phyloP scores from a whole-genome alignment of 2,888 invertebrate species.

The Yponomeuta evonymella region DNA sequence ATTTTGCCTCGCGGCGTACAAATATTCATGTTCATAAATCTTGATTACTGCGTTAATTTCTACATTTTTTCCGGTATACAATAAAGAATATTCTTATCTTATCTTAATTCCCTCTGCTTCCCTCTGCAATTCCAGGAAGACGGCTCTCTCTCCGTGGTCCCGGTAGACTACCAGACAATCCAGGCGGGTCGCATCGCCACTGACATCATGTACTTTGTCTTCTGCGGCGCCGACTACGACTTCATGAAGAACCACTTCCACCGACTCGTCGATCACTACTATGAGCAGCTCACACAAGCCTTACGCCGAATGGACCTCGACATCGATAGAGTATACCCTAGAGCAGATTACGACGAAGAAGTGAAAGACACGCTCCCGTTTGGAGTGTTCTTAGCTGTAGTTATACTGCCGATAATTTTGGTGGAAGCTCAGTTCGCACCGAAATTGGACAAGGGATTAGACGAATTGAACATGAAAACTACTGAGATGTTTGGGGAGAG shows the following conservation, averaged over 20 bases:
- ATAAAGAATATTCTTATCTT: too few relatives aligned
- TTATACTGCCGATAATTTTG: conserved; percentile 38
- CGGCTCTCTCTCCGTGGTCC: conserved; percentile 33
- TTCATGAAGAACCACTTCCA: conserved; percentile 39
- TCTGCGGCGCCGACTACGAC: conserved; percentile 44
- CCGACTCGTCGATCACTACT: conserved; percentile 35
- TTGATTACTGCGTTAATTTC: too few relatives aligned
- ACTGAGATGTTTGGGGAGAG: conserved; percentile 35
- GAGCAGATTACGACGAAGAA: conserved; percentile 41
- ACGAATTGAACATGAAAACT: conserved; percentile 31
- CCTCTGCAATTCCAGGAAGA: conserved; percentile 27
- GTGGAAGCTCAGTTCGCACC: conserved; percentile 38
- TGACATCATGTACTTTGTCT: conserved; percentile 52
- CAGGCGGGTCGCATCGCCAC: conserved; percentile 39
- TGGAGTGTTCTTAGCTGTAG: conserved; percentile 34
- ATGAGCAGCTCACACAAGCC: conserved; percentile 32
- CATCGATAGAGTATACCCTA: conserved; percentile 36
- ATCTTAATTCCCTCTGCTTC: background rate
- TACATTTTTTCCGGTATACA: too few relatives aligned
- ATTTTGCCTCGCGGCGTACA: too few relatives aligned
- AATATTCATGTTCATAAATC: too few relatives aligned
- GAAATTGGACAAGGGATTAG: conserved; percentile 22
- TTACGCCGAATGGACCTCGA: conserved; percentile 35
- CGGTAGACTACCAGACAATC: conserved; percentile 52
- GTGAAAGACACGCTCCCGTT: conserved; percentile 39